Evolutionary conservation across 2,888 invertebrate species (phyloP).

Genomic region (Ashinkailepas kermadecensis): DNA sequence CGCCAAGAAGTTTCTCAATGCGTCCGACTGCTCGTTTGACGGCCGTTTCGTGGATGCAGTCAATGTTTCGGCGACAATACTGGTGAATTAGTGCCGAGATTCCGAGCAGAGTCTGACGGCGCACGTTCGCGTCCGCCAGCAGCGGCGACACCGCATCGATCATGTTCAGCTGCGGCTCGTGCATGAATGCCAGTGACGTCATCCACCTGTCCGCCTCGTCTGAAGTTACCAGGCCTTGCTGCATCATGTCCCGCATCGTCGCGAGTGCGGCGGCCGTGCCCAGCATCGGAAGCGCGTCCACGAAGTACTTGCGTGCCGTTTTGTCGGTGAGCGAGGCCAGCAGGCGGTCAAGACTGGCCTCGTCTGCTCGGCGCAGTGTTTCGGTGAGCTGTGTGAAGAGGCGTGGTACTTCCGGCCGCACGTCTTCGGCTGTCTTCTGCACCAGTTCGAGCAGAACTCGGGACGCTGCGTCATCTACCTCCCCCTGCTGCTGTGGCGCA

Average conservation of each 20-base stretch:
- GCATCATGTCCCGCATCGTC: slow-evolving; percentile 73
- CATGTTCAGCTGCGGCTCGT: slow-evolving; percentile 44
- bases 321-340: slow-evolving; percentile 34
- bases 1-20: slow-evolving; percentile 38
- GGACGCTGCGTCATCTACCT: slow-evolving; percentile 37
- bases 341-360: slow-evolving; percentile 39
- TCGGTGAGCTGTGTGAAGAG: slow-evolving; percentile 45
- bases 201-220: slow-evolving; percentile 73
- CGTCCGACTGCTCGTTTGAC: slow-evolving; percentile 39
- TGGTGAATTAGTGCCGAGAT: slow-evolving; percentile 62
- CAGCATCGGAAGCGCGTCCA: slow-evolving; percentile 79
- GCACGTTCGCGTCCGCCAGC: slow-evolving; percentile 40
- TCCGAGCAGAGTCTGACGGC: slow-evolving; percentile 56
- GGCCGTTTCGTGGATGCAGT: slow-evolving; percentile 40
- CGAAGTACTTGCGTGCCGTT: slow-evolving; percentile 41
- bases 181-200: slow-evolving; percentile 71
- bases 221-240: slow-evolving; percentile 54
- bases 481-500: slow-evolving; percentile 34
- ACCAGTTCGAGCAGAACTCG: slow-evolving; percentile 37
- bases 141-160: slow-evolving; percentile 43
- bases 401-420: slow-evolving; percentile 43
- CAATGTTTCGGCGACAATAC: slow-evolving; percentile 51
- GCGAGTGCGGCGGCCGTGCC: slow-evolving; percentile 72
- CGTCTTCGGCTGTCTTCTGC: slow-evolving; percentile 38
- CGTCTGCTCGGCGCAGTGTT: slow-evolving; percentile 41